Base-by-base conservation (phyloP, 2,888 invertebrate genomes). In the Cryptus armator region DNA sequence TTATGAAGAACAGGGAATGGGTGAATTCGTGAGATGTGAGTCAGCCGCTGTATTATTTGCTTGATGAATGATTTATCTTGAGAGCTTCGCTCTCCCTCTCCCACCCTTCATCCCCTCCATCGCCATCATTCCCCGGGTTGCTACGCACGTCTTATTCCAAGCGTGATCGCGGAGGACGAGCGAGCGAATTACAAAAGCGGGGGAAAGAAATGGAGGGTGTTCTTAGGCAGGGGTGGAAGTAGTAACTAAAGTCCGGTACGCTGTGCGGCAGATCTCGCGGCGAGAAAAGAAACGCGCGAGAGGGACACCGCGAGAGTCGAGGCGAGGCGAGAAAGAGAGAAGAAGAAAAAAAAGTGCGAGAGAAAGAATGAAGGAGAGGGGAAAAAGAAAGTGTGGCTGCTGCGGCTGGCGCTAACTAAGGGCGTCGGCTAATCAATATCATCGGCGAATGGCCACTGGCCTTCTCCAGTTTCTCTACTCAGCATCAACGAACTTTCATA, bases 391-490 rank as follows among this genome's bases (percentile, higher is more conserved):
- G 80, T 85, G 83, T 85, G 76, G 86, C 88, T 83, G 87, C 81
- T 86, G 88, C 90, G 90, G 90, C 88, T 87, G 91, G 92, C 91
- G 93, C 91, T 93, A 93, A 93, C 93, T 93, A 93, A 92, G 93
- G 93, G 93, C 93, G 93, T 93, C 92, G 93, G 92, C 93, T 93
- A 93, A 93, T 93, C 93, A 93, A 93, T 93, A 93, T 93, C 91
- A 91, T 92, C 92, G 90, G 90, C 87, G 90, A 91, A 92, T 91
- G 92, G 91, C 91, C 90, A 90, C 90, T 90, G 81, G 81, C 77
- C 76, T 74, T 72, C 72, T 48, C 43, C 79, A 59, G 70, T 71
- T 81, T 70, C 56, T 59, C 24, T 12, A 3, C 56, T 53, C 12
- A 29, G 56, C 56, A 16, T 56, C 56, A 16, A 56, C 10, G 24